Base-by-base conservation (phyloP, 2,797 vertebrate genomes). In the Sandelia bainsii region DNA sequence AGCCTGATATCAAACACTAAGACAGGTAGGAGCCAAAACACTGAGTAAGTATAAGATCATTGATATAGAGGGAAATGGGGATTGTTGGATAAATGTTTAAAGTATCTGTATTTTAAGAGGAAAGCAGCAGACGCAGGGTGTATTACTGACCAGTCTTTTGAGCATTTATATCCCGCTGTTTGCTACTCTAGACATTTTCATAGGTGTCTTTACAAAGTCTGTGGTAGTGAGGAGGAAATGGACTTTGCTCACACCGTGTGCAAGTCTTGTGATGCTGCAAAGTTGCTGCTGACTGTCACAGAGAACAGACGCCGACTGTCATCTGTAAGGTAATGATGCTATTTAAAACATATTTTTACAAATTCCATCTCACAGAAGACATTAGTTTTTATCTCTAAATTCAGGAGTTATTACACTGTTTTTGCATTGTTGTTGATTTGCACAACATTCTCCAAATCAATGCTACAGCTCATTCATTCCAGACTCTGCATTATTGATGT, bases 231-330 rank as follows among this genome's bases (percentile, higher is more conserved):
- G 87, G 85, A 92, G 90, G 89, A 90, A 86, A 60, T 20, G 92
- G 93, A 95, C 93, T 95, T 95, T 94, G 93, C 62, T 82, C 92
- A n/a, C 23, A 42, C 37, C 22, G 14, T 69, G 77, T 72, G 81
- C 57, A 20, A n/a, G 74, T 89, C 91, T 91, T 89, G 90, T 94
- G 93, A 94, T 89, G 79, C 56, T 52, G 62, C 56, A 1, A 57
- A 87, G 76, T 39, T 51, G 66, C 17, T 29, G 70, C 74, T 64
- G 75, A 80, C 25, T 22, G 59, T 63, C 57, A 27, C 69, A 25
- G 62, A 56, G 83, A 85, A 67, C 67, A 60, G 82, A 87, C 84
- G 27, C 62, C 8, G 50, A 51, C 71, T 29, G 67, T 52, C 69
- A 77, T 29, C 74, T 83, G 49, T 9, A 62, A 93, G 93, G 93